phyloP scores from a whole-genome alignment of 2,888 invertebrate species.

The Odontocolon sp. region DNA sequence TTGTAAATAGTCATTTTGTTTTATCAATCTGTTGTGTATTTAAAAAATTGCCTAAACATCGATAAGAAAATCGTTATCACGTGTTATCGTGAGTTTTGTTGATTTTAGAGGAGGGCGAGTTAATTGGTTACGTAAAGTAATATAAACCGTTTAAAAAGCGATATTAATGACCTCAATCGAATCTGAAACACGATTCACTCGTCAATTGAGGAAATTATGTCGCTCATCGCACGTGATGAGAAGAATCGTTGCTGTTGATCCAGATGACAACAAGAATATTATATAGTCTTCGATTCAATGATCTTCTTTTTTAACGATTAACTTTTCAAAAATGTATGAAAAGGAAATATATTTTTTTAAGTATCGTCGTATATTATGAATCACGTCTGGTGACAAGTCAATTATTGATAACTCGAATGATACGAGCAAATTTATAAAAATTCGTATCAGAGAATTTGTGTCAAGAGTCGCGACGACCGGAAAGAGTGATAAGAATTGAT shows the following conservation, averaged over 20 bases:
- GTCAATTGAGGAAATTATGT: conserved; percentile 54
- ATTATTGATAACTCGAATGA: not conserved
- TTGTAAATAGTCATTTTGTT: conserved; percentile 9
- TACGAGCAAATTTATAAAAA: not conserved
- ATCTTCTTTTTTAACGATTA: not conserved
- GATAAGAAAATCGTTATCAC: too few relatives aligned
- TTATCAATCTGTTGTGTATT: not conserved
- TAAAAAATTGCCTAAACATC: too few relatives aligned
- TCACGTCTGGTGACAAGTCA: conserved; percentile 10
- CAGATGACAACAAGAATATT: conserved; percentile 1
- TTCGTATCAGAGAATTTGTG: not conserved
- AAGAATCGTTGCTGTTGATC: conserved; percentile 11
- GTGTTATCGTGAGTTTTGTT: too few relatives aligned
- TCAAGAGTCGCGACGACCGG: not conserved
- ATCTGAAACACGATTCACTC: conserved; percentile 54
- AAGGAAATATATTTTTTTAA: not conserved
- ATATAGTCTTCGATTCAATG: not conserved
- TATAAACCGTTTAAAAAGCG: conserved; percentile 45
- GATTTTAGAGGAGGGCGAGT: too few relatives aligned
- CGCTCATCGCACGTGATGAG: conserved; percentile 19
- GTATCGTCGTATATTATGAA: not conserved
- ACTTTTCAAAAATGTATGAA: too few relatives aligned
- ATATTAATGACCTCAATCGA: conserved; percentile 48
- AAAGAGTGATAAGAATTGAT: conserved; percentile 6
- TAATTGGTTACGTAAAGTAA: conserved; percentile 57